phyloP scores from a whole-genome alignment of 2,113 vertebrate genomes.

The Morone saxatilis region DNA sequence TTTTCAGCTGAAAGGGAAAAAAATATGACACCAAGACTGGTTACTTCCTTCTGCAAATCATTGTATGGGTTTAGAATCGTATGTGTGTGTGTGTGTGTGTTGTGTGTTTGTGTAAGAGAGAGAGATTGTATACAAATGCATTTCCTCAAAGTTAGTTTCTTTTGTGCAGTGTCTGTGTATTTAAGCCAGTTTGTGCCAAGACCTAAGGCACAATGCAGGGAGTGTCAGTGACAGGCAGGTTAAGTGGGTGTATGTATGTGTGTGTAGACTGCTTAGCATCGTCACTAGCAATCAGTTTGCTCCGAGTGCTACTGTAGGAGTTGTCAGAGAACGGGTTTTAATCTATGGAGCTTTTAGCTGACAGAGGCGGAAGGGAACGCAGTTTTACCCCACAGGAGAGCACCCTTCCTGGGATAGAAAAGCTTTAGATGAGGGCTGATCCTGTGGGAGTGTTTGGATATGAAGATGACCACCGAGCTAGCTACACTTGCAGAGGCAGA shows the following conservation, averaged over 20 bases:
- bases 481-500: slow-evolving; percentile 84
- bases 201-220: slow-evolving; percentile 72
- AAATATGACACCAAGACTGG: slow-evolving; percentile 53
- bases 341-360: slow-evolving; percentile 57
- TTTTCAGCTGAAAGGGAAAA: slow-evolving; percentile 60
- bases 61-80: slow-evolving; percentile 27
- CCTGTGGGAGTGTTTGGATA: slow-evolving; percentile 57
- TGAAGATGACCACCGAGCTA: slow-evolving; percentile 85
- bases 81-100: background rate
- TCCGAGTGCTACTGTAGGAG: slow-evolving; percentile 59
- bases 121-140: background rate
- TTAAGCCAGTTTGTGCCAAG: slow-evolving; percentile 41
- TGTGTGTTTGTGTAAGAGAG: background rate
- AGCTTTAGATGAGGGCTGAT: slow-evolving; percentile 38
- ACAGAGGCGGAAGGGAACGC: slow-evolving; percentile 51
- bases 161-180: slow-evolving; percentile 23
- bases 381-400: slow-evolving; percentile 75
- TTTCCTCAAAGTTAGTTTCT: slow-evolving; percentile 28
- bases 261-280: slow-evolving; percentile 47
- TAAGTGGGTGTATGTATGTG: slow-evolving; percentile 63
- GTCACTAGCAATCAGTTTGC: slow-evolving; percentile 58
- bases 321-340: slow-evolving; percentile 66
- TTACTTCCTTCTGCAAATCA: slow-evolving; percentile 50
- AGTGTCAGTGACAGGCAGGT: slow-evolving; percentile 79
- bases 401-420: slow-evolving; percentile 37